Base-by-base conservation (phyloP, 2,113 vertebrate species). In the Misgurnus mizolepis region DNA sequence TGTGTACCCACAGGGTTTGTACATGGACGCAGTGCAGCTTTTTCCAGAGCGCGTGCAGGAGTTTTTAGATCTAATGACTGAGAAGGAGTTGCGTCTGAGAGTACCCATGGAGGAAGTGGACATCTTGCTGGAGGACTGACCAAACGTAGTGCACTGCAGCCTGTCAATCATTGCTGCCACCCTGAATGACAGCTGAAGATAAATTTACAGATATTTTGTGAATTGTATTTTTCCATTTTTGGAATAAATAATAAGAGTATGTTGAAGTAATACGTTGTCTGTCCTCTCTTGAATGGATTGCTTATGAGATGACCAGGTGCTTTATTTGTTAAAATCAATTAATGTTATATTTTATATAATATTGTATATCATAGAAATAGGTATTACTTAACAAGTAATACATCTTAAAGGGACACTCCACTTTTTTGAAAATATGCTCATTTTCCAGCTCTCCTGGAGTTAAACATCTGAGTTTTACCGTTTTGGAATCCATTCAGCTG, bases 101-200 rank as follows among this genome's bases (percentile, higher is more conserved):
- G 86, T 94, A 6, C 95, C 94, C 0, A 7, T 94, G 76, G 95
- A 96, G 85, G 95, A 96, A 80, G 85, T 96, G 91, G 94, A 95
- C 7, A 90, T 96, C 0, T 89, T 96, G 0, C 78, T 96, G 0
- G 95, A 96, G 86, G 93, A 94, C 76, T 96, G 88, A 18, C n/a
- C 40, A 62, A 67, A 39, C 79, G 53, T 18, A 62, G 53, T 76
- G 72, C 76, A 49, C 34, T 39, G 39, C 34, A 17, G 7, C 7
- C n/a, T 58, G 15, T 55, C 15, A 70, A 14, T 18, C 10, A 7
- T 4, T 11, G 6, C 40, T 67, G 40, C 9, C 17, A 7, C 7
- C 7, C 7, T 17, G 9, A 12, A 11, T 12, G 27, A 40, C 65
- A 67, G 41, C 7, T 15, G 40, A 67, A 72, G 10, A 34, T 3